Evolutionary conservation across 2,113 vertebrate genomes (phyloP).

Genomic region (Rhabdomys dilectus): DNA sequence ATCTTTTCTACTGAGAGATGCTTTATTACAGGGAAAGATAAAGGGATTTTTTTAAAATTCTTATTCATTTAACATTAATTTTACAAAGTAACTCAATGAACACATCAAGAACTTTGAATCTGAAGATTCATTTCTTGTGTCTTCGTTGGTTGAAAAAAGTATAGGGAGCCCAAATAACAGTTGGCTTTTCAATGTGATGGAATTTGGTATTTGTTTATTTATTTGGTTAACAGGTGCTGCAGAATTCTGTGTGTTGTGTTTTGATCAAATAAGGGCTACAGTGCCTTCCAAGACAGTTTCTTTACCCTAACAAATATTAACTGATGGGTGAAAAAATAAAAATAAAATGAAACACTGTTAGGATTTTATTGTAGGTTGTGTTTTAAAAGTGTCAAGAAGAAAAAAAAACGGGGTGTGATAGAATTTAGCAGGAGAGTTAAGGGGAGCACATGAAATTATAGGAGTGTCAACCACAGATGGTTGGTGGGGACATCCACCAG

Average conservation of each 20-base stretch:
- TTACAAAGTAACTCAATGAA: slow-evolving; percentile 53
- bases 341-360: not conserved
- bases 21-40: slow-evolving; percentile 17
- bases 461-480: not conserved
- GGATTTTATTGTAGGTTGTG: not conserved
- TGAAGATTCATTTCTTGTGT: slow-evolving; percentile 13
- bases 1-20: slow-evolving; percentile 58
- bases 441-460: not conserved
- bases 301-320: not conserved
- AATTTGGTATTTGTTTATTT: not conserved
- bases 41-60: not conserved
- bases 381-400: not conserved
- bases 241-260: not conserved
- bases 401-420: not conserved
- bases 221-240: not conserved
- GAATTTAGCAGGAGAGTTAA: not conserved
- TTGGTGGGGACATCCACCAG: not conserved
- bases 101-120: not conserved
- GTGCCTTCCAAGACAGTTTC: not conserved
- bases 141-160: not conserved
- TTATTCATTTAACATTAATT: slow-evolving; percentile 62
- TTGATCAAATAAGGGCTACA: not conserved
- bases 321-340: not conserved
- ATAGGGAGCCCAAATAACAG: not conserved
- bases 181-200: not conserved